phyloP scores from a whole-genome alignment of 2,113 vertebrate genomes.

The Takifugu flavidus region DNA sequence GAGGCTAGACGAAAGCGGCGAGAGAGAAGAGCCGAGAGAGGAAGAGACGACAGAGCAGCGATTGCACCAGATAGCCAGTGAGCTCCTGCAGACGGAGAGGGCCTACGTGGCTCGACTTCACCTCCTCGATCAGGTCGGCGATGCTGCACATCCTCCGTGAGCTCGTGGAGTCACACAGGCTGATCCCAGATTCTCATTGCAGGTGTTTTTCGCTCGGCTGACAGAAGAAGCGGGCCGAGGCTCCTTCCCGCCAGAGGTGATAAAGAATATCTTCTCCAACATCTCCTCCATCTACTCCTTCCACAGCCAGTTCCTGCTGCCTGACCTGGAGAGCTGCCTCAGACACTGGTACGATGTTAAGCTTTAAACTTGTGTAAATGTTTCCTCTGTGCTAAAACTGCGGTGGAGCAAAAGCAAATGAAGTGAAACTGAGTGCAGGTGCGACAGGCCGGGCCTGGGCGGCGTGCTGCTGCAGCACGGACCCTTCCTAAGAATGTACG shows the following conservation, averaged over 20 bases:
- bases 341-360: constrained; percentile 75
- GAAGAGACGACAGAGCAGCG: constrained; percentile 69
- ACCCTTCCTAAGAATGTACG: constrained; percentile 89
- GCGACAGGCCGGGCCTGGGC: constrained; percentile 77
- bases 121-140: constrained; percentile 81
- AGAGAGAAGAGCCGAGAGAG: constrained; percentile 5
- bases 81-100: constrained; percentile 86
- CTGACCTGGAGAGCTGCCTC: constrained; percentile 82
- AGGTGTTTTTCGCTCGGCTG: constrained; percentile 83
- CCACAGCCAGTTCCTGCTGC: constrained; percentile 84
- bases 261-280: constrained; percentile 88
- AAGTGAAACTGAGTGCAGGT: constrained; percentile 59
- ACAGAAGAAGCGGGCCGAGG: constrained; percentile 78
- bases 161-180: no score
- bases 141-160: neutral
- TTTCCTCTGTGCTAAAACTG: no score
- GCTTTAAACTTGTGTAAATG: neutral
- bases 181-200: neutral
- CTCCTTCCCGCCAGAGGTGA: constrained; percentile 80
- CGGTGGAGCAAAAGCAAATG: neutral
- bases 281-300: constrained; percentile 88
- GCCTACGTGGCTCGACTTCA: constrained; percentile 83
- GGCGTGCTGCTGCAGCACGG: constrained; percentile 84
- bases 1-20: neutral
- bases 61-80: constrained; percentile 73